Percentiles rank a stretch among this genome's conserved stretches.
Conservation (phyloP, 2,113 vertebrate genomes). For the Rhea americana region DNA sequence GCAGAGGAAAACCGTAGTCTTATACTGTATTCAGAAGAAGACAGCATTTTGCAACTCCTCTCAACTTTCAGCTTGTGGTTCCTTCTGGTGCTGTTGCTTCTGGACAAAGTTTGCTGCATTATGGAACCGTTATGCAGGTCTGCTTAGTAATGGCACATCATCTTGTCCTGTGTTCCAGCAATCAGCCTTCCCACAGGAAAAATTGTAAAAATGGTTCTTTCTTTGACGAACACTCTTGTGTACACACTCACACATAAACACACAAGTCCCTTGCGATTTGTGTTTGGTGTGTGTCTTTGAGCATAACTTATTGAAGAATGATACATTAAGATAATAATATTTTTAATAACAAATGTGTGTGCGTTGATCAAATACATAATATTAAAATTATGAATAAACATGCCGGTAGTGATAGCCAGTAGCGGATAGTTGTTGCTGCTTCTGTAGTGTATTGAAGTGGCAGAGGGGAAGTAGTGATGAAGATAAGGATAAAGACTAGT, state of each 20-base stretch:
- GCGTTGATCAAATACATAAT: background rate
- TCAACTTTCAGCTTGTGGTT: background rate
- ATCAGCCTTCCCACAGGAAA: background rate
- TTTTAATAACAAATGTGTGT: background rate
- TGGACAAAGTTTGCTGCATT: background rate
- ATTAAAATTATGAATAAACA: constrained; percentile 17
- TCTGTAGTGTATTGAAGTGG: constrained; percentile 9
- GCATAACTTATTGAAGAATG: background rate
- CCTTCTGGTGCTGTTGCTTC: background rate
- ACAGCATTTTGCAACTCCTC: background rate
- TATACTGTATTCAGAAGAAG: background rate
- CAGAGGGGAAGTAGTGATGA: background rate
- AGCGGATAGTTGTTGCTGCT: background rate
- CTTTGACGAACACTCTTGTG: background rate
- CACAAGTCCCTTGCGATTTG: background rate
- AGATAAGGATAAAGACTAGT: background rate
- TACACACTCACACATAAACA: fast-evolving
- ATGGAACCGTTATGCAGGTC: background rate
- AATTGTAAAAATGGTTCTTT: background rate
- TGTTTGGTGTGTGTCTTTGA: background rate
- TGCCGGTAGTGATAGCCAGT: background rate
- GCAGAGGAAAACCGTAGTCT: background rate
- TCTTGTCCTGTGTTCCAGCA: background rate
- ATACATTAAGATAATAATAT: background rate
- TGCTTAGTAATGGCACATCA: background rate